Conservation (phyloP, 53 echinoderm and acorn worm species). For the Paracentrotus lividus region DNA sequence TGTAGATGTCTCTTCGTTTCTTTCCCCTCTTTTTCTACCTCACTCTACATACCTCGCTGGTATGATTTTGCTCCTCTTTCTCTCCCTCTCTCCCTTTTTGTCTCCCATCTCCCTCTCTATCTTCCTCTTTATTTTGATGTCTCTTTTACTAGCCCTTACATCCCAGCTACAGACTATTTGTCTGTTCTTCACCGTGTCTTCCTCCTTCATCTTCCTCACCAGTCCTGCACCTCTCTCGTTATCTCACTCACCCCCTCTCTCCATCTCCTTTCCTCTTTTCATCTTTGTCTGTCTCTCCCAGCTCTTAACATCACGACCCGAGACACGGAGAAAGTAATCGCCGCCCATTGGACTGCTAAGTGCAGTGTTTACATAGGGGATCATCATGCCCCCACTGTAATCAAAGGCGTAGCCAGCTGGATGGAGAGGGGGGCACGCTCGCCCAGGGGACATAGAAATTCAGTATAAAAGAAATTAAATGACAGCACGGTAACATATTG, state of each 20-base stretch:
- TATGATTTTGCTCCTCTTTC: background rate
- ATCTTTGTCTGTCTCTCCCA: background rate
- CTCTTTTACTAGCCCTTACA: background rate
- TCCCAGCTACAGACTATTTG: background rate
- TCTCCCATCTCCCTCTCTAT: background rate
- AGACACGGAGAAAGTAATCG: conserved; percentile 38
- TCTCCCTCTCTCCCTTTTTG: background rate
- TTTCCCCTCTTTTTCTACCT: background rate
- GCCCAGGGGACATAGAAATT: background rate
- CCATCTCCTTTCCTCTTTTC: background rate
- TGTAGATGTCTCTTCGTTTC: background rate
- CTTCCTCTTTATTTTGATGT: background rate
- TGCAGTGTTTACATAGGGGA: conserved; percentile 53
- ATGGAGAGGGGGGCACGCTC: background rate
- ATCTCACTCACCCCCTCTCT: background rate
- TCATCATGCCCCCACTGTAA: conserved; percentile 29
- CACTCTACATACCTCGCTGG: background rate
- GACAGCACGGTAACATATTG: background rate
- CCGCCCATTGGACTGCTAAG: conserved; percentile 45
- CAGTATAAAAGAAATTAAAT: background rate
- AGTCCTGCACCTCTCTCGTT: background rate
- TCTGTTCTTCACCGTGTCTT: background rate
- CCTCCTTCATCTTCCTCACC: background rate
- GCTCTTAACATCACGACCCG: background rate
- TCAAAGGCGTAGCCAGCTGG: conserved; percentile 29